Base-by-base conservation (phyloP, 1,140 invertebrate species). In the Charaxes varanes region DNA sequence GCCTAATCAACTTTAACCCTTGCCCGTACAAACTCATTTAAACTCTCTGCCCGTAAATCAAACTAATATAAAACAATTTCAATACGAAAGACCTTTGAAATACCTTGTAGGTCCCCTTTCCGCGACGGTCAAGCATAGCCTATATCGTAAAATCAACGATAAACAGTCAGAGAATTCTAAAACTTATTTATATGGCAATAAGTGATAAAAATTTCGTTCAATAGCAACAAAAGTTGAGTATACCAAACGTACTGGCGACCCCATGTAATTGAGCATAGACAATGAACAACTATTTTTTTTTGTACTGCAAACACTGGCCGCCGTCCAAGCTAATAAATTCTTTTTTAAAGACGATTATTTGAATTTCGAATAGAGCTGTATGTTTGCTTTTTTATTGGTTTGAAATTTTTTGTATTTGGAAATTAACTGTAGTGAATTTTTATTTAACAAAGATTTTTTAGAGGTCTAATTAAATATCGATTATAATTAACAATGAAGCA, bases 231-330 rank as follows among this genome's bases (percentile, higher is more conserved):
- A 41, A 28, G 40, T 37, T 30, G 41, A 49, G 16, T 51, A 56
- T 63, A 49, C 44, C 46, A 55, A 53, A 65, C 61, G 57, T 58
- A 48, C 62, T 50, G 31, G 26, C 56, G 53, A 59, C 52, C 60
- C 56, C 52, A 61, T 52, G 55, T 53, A 52, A 60, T 56, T 54
- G 48, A 31, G 47, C 45, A 65, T 59, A 69, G 62, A 72, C 59
- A 70, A 72, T 62, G 53, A 42, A 61, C 62, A 66, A 63, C 59
- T 70, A 58, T 46, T 69, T 63, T 71, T 61, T 56, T 62, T 64
- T 57, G 35, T 50, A 55, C 44, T 53, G 44, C 36, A 53, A 37
- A 49, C 49, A 58, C 59, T 68, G 59, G 55, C 58, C 66, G 58
- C 48, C 64, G 62, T 64, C 62, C 60, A 44, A 64, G 41, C 50